Conservation (phyloP, 2,113 vertebrate species). For the Irena cyanogastra region DNA sequence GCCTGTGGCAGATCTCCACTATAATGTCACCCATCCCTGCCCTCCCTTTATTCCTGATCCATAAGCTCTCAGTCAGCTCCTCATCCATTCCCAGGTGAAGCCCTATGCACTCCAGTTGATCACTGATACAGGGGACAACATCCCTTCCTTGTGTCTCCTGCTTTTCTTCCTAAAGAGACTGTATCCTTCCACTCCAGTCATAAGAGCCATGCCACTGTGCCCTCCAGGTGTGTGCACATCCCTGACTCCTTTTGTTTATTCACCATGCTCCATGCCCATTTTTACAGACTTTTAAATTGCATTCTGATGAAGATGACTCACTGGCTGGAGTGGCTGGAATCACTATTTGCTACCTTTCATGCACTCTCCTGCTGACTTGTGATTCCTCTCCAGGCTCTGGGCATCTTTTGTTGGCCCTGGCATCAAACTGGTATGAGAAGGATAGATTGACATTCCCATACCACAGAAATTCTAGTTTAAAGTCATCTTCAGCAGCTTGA, state of each 20-base stretch:
- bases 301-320: background rate
- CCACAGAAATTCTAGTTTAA: background rate
- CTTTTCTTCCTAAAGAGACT: background rate
- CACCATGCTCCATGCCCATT: background rate
- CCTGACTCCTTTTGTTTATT: background rate
- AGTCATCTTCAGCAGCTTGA: background rate
- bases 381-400: background rate
- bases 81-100: background rate
- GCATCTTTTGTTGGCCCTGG: background rate
- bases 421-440: background rate
- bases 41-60: background rate
- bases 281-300: background rate
- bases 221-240: accelerated
- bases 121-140: background rate
- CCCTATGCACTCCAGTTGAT: background rate
- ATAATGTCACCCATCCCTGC: background rate
- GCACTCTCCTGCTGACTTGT: background rate
- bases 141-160: background rate
- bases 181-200: background rate
- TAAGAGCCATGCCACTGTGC: background rate
- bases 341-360: background rate
- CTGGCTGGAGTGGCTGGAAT: background rate
- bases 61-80: background rate
- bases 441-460: background rate
- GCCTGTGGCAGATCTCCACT: background rate